These are phyloP conservation scores for Meleagris gallopavo DNA, from an alignment of 2,113 vertebrate genomes.

Conservation along the genomic window DNA sequence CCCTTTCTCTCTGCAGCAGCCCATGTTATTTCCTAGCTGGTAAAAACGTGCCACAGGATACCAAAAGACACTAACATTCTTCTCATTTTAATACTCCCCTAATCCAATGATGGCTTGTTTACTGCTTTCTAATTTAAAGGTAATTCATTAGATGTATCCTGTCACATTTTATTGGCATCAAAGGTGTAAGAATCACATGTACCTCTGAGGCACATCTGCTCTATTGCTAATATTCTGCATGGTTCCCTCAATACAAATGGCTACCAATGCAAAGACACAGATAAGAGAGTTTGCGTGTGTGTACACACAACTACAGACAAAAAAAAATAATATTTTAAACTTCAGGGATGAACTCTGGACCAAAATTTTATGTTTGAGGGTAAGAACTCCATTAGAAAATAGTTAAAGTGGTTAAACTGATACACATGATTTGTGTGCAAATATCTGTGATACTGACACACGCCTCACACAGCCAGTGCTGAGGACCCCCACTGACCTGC, in stretches of 20 bases:
- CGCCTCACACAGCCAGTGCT: neutral
- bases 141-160: conserved; percentile 68
- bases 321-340: neutral
- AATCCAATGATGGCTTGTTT: conserved; percentile 69
- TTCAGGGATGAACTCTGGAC: neutral
- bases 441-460: neutral
- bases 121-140: conserved; percentile 68
- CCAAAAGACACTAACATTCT: conserved; percentile 26
- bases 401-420: neutral
- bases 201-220: neutral
- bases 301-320: neutral
- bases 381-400: neutral
- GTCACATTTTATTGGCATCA: conserved; percentile 42
- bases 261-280: neutral
- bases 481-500: neutral
- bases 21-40: conserved; percentile 48
- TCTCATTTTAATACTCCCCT: conserved; percentile 69
- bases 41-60: conserved; percentile 59
- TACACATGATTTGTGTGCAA: neutral
- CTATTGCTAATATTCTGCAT: neutral
- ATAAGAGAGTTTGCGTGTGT: fast-evolving
- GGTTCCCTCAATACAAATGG: neutral
- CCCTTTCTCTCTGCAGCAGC: conserved; percentile 42
- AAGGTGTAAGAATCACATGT: neutral
- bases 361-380: neutral